Percentiles rank a stretch among this genome's conserved stretches.
Conservation (phyloP, 2,797 vertebrate species). For the Phylloscopus collybita region DNA sequence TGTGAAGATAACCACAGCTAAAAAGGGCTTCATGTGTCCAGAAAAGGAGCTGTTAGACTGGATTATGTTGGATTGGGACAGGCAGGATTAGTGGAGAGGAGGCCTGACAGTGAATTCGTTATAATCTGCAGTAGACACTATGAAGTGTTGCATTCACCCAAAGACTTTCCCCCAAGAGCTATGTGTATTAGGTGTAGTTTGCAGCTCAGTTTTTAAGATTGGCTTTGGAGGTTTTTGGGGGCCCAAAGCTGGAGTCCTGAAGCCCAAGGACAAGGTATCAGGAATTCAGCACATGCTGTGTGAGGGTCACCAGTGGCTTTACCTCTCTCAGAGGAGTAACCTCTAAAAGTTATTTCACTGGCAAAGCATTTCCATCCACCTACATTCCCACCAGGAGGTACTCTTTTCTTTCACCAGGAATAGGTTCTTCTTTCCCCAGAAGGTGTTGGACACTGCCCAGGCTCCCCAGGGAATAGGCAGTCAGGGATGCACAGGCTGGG, state of each 20-base stretch:
- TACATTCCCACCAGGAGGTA: not conserved
- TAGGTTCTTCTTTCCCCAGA: not conserved
- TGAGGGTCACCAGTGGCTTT: not conserved
- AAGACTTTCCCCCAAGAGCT: not conserved
- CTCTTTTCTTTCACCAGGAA: not conserved
- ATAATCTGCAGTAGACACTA: not conserved
- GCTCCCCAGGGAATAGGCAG: not conserved
- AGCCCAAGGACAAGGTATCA: fast-evolving
- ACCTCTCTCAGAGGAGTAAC: not conserved
- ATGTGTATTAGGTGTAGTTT: fast-evolving
- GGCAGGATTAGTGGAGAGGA: not conserved
- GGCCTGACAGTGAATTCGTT: not conserved
- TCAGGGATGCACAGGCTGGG: not conserved
- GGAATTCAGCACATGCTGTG: fast-evolving
- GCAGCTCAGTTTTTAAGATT: not conserved
- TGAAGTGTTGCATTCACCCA: not conserved
- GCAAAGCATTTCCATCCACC: not conserved
- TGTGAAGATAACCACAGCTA: not conserved
- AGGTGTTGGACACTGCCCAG: not conserved
- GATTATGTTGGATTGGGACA: not conserved
- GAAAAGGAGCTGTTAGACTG: not conserved
- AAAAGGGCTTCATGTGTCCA: not conserved
- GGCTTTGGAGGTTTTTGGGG: not conserved
- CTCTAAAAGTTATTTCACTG: not conserved
- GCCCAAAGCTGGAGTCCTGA: not conserved